These are phyloP conservation scores for Myotis daubentonii DNA, from an alignment of 2,797 vertebrate genomes.

Conservation along the genomic window DNA sequence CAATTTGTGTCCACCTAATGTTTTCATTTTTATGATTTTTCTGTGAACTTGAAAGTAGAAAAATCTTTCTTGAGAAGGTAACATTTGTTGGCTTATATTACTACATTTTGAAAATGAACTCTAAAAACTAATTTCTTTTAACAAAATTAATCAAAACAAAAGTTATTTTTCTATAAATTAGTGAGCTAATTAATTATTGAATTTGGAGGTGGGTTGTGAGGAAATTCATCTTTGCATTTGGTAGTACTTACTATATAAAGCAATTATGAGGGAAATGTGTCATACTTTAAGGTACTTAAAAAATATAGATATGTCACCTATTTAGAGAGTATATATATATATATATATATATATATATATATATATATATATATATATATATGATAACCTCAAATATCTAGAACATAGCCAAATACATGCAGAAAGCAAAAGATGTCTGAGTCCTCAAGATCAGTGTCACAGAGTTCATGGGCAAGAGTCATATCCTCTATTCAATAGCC, in stretches of 20 bases:
- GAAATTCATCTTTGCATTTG: constrained; percentile 8
- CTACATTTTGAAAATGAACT: constrained; percentile 11
- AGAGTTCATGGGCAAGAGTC: not conserved
- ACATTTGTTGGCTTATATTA: constrained; percentile 19
- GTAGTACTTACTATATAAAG: constrained; percentile 17
- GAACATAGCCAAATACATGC: not conserved
- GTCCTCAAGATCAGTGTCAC: not conserved
- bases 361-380: not conserved
- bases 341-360: not conserved
- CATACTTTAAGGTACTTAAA: constrained; percentile 15
- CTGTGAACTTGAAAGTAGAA: constrained; percentile 21
- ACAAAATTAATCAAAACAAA: constrained; percentile 15
- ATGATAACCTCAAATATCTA: not conserved
- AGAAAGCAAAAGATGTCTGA: not conserved
- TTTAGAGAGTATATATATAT: not conserved
- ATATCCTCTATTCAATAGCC: not conserved
- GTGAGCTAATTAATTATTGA: constrained; percentile 30
- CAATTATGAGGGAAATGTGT: constrained; percentile 2
- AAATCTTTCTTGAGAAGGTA: constrained; percentile 35
- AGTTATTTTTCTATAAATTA: not conserved
- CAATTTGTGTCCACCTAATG: not conserved
- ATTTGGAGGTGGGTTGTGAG: not conserved
- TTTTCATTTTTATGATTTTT: constrained; percentile 46
- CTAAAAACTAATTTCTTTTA: constrained; percentile 26
- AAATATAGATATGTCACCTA: not conserved